A percentile compares a stretch with the other conserved stretches of the same genome.
These are phyloP conservation scores for Antennarius striatus DNA, from an alignment of 2,113 vertebrate species.

Conservation along the genomic window DNA sequence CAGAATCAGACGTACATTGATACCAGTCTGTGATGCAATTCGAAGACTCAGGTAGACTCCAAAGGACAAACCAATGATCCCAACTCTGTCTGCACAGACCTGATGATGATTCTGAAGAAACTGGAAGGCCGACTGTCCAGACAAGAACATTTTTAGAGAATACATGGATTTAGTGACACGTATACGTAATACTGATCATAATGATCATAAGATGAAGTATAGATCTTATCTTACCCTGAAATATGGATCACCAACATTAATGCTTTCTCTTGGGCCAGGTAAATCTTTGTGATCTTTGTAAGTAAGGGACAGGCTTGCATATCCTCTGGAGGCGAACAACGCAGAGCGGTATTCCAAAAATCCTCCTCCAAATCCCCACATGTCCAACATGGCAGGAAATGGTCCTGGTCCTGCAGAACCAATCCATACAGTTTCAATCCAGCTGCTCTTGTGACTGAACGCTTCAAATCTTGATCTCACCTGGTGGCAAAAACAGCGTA, in stretches of 20 bases:
- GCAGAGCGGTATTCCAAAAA: conserved; percentile 73
- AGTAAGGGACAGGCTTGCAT: conserved; percentile 58
- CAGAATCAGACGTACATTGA: conserved; percentile 52
- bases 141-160: neutral
- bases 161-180: neutral
- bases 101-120: no score
- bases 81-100: conserved; percentile 36
- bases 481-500: conserved; percentile 67
- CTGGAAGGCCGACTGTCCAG: conserved; percentile 63
- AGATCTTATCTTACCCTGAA: conserved; percentile 52
- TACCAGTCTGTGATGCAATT: conserved; percentile 26
- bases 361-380: conserved; percentile 70
- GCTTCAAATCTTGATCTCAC: neutral
- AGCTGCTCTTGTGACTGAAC: no score
- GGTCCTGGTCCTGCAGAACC: conserved; percentile 60
- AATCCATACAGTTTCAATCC: neutral
- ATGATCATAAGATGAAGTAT: neutral
- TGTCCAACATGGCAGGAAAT: conserved; percentile 66
- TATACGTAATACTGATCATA: neutral
- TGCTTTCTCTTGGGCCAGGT: conserved; percentile 31
- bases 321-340: conserved; percentile 72
- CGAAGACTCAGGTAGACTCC: conserved; percentile 60
- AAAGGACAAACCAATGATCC: conserved; percentile 67
- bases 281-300: conserved; percentile 70
- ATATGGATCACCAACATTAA: conserved; percentile 65